A percentile compares a stretch with the other conserved stretches of the same genome.
Evolutionary conservation across 2,797 vertebrate genomes (phyloP).

Genomic region (Microctenopoma stevenorrisi): DNA sequence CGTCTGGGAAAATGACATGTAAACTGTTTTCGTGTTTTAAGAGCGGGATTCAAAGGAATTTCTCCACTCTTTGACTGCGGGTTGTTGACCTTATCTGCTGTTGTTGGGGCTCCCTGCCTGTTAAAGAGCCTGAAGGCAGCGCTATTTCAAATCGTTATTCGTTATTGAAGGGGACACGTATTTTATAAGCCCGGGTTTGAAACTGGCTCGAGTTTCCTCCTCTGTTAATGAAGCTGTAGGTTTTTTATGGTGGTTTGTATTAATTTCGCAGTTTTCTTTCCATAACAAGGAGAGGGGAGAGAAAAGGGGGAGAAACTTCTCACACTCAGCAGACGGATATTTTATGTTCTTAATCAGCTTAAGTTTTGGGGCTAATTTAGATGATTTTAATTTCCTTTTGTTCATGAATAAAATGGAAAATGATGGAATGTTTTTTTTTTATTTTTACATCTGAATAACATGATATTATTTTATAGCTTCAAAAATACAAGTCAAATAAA

Average conservation of each 20-base stretch:
- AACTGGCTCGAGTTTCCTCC: conserved; percentile 70
- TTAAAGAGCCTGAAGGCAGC: conserved; percentile 65
- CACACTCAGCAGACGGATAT: conserved; percentile 47
- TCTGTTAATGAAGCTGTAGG: conserved; percentile 75
- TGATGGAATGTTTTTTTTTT: too few species aligned
- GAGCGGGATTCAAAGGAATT: conserved; percentile 62
- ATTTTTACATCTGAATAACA: neutral
- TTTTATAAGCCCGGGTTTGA: conserved; percentile 75
- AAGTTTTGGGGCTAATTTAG: neutral
- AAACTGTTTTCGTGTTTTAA: conserved; percentile 74
- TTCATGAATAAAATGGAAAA: neutral
- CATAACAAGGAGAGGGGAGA: conserved; percentile 55
- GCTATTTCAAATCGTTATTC: conserved; percentile 67
- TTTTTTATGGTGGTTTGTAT: conserved; percentile 65
- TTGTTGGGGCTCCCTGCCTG: conserved; percentile 67
- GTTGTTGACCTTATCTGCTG: conserved; percentile 71
- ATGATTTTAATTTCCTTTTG: conserved; percentile 4
- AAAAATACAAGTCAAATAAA: neutral
- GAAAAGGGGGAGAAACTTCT: conserved; percentile 11
- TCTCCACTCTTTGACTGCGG: conserved; percentile 35
- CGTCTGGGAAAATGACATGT: conserved; percentile 76
- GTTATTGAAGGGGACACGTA: conserved; percentile 69
- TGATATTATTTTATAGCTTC: neutral
- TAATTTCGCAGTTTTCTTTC: conserved; percentile 57
- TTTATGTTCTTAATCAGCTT: conserved; percentile 7